These are phyloP conservation scores for Toxonevra muliebris DNA, from an alignment of 2,888 invertebrate genomes.

Conservation along the genomic window DNA sequence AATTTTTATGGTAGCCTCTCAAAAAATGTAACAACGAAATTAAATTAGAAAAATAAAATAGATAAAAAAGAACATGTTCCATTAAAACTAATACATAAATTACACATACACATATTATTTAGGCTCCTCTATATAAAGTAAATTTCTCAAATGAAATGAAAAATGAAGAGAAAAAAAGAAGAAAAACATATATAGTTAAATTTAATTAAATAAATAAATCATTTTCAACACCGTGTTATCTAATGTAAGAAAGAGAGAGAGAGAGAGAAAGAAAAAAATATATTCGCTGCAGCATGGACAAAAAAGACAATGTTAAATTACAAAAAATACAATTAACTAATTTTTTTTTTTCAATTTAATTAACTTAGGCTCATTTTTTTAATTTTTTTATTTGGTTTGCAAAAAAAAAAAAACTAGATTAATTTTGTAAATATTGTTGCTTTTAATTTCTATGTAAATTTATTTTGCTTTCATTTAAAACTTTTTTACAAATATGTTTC, in stretches of 20 bases:
- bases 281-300: conserved; percentile 13
- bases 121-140: conserved; percentile 44
- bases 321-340: conserved; percentile 17
- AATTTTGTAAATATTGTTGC: conserved; percentile 6
- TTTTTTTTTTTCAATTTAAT: not conserved
- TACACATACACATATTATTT: conserved; percentile 38
- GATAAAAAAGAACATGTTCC: too few relatives aligned
- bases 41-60: too few relatives aligned
- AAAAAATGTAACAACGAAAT: too few relatives aligned
- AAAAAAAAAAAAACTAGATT: not conserved
- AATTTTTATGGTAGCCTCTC: too few relatives aligned
- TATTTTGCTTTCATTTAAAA: too few relatives aligned
- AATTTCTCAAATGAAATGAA: not conserved
- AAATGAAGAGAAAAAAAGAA: too few relatives aligned
- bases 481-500: not conserved
- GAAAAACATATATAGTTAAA: too few relatives aligned
- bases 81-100: not conserved
- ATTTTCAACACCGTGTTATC: conserved; percentile 14
- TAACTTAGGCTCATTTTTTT: too few relatives aligned
- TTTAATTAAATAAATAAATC: conserved; percentile 2
- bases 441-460: too few relatives aligned
- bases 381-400: too few relatives aligned
- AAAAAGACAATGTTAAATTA: conserved; percentile 17
- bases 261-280: conserved; percentile 6
- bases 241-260: conserved; percentile 21